Conservation (phyloP, 1,140 invertebrate genomes). For the Heliconius congener region DNA sequence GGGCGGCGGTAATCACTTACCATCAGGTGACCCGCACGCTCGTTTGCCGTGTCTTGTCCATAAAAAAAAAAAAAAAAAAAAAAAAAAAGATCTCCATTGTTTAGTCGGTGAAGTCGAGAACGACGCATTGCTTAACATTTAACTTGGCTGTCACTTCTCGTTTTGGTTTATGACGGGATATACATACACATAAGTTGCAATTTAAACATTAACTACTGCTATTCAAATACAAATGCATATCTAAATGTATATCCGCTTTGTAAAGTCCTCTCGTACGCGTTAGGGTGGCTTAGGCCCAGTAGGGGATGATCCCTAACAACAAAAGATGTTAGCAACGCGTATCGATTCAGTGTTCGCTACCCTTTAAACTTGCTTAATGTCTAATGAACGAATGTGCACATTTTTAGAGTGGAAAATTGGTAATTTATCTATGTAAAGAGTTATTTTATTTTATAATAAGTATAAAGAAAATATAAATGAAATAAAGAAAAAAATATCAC, state of each 20-base stretch:
- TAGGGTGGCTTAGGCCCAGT: constrained; percentile 48
- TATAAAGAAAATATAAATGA: neutral
- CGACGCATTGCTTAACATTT: no score
- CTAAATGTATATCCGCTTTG: constrained; percentile 14
- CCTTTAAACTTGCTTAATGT: constrained; percentile 48
- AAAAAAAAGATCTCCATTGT: no score
- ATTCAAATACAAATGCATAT: constrained; percentile 13
- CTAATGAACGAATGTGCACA: constrained; percentile 38
- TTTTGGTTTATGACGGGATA: no score
- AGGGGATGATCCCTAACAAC: constrained; percentile 61
- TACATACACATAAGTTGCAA: constrained; percentile 6
- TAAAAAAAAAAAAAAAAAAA: no score
- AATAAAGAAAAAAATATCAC: no score
- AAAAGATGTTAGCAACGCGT: constrained; percentile 69
- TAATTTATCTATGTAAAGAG: neutral
- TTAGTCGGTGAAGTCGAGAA: no score
- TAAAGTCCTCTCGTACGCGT: constrained; percentile 40
- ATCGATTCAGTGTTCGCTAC: constrained; percentile 55
- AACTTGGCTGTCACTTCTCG: no score
- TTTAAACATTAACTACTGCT: constrained; percentile 10
- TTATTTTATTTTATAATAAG: neutral
- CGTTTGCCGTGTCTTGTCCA: no score
- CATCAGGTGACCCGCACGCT: no score
- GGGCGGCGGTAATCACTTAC: no score
- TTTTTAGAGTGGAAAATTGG: constrained; percentile 1